Evolutionary conservation across 2,888 invertebrate genomes (phyloP).

Genomic region (Synergus itoensis): DNA sequence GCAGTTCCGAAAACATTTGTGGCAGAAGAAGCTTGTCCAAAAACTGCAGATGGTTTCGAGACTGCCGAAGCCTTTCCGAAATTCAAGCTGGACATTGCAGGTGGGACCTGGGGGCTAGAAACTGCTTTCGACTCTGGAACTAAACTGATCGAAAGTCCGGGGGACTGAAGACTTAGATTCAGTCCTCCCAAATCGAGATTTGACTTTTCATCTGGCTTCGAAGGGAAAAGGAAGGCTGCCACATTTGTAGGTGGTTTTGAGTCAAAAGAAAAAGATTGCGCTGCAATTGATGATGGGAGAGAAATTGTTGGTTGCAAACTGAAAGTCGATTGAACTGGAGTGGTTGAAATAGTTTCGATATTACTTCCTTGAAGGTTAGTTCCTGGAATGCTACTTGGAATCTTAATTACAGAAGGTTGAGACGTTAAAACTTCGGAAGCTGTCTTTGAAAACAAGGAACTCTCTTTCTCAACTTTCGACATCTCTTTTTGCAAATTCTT

Average conservation of each 20-base stretch:
- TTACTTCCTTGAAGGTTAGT: background rate
- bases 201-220: background rate
- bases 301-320: conserved; percentile 6
- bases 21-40: background rate
- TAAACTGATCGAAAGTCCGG: conserved; percentile 38
- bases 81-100: conserved; percentile 9
- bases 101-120: background rate
- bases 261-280: background rate
- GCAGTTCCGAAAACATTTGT: background rate
- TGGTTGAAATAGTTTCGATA: background rate
- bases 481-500: background rate
- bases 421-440: background rate
- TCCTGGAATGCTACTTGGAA: background rate
- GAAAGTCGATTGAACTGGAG: background rate
- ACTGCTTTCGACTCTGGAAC: conserved; percentile 24
- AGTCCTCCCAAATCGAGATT: conserved; percentile 11
- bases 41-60: background rate
- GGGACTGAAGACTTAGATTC: conserved; percentile 26
- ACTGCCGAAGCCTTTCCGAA: conserved; percentile 14
- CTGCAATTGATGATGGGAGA: background rate
- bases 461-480: background rate
- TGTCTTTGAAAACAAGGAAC: background rate
- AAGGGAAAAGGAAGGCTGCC: background rate
- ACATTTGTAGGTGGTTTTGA: conserved; percentile 1
- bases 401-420: background rate